These are phyloP conservation scores for Macrosteles quadrilineatus DNA, from an alignment of 1,140 invertebrate species.

Conservation along the genomic window DNA sequence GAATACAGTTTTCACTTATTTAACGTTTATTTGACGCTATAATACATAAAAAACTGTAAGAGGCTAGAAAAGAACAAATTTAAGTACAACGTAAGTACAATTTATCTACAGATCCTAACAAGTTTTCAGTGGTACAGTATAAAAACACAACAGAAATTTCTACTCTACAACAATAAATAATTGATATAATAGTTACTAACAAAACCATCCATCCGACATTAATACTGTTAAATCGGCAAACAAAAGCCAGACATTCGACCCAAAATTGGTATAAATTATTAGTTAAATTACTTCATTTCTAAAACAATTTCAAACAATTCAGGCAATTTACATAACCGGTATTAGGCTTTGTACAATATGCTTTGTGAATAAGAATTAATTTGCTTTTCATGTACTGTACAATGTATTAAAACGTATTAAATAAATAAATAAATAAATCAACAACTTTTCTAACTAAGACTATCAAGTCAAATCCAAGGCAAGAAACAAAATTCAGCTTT, in stretches of 20 bases:
- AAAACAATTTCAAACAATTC: not conserved
- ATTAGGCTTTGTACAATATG: not conserved
- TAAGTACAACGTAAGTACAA: conserved; percentile 23
- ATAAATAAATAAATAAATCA: no score
- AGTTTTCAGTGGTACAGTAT: not conserved
- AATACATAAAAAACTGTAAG: not conserved
- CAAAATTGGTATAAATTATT: no score
- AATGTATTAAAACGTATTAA: not conserved
- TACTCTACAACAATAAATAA: conserved; percentile 19
- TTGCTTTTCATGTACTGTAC: not conserved
- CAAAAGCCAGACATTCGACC: no score
- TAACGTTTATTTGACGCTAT: conserved; percentile 1
- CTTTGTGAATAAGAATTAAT: not conserved
- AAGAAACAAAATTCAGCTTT: no score
- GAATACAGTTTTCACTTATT: not conserved
- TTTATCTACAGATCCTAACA: conserved; percentile 8
- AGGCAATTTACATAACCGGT: not conserved
- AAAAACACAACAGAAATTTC: conserved; percentile 4
- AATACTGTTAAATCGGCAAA: conserved; percentile 10
- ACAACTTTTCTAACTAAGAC: no score
- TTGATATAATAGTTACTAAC: not conserved
- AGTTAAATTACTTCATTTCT: not conserved
- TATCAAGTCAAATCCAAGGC: no score
- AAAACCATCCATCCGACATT: conserved; percentile 3
- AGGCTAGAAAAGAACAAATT: not conserved